Percentiles rank a stretch among this genome's conserved stretches.
Evolutionary conservation across 1,140 invertebrate species (phyloP).

Genomic region (Neelides sp.): DNA sequence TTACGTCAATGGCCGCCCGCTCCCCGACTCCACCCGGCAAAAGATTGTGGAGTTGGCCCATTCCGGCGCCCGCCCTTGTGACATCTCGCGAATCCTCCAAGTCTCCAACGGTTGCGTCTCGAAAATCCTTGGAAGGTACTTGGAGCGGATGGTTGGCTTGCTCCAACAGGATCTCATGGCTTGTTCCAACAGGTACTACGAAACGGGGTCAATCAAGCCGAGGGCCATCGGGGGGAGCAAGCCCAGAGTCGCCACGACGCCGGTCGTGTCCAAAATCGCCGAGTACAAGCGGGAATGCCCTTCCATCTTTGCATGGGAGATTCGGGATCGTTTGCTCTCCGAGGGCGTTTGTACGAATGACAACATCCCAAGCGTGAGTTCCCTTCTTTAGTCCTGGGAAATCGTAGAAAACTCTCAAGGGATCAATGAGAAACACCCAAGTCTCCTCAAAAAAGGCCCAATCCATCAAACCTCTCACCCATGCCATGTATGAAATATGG

Average conservation of each 20-base stretch:
- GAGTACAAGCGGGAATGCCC: slow-evolving; percentile 93
- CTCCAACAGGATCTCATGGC: slow-evolving; percentile 19
- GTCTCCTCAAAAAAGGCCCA: no score
- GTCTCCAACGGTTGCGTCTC: slow-evolving; percentile 93
- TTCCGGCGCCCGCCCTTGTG: slow-evolving; percentile 90
- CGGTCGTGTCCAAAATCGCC: slow-evolving; percentile 86
- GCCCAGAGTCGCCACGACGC: slow-evolving; percentile 86
- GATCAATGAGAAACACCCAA: no score
- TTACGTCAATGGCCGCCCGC: slow-evolving; percentile 91
- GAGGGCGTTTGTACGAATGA: slow-evolving; percentile 97
- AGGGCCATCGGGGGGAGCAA: slow-evolving; percentile 91
- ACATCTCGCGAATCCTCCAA: slow-evolving; percentile 92
- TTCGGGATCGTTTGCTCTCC: slow-evolving; percentile 81
- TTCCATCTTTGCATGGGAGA: slow-evolving; percentile 98
- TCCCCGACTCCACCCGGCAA: slow-evolving; percentile 91
- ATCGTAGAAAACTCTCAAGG: no score
- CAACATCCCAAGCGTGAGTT: slow-evolving; percentile 98
- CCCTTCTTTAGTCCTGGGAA: no score
- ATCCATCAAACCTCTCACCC: no score
- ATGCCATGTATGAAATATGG: no score
- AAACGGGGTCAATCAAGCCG: slow-evolving; percentile 93
- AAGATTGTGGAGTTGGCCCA: slow-evolving; percentile 97
- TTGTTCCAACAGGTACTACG: slow-evolving; percentile 69
- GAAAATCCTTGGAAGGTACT: slow-evolving; percentile 86
- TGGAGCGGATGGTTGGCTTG: slow-evolving; percentile 7